Evolutionary conservation across 35 echinoderm and acorn worm genomes (phyloP), one percentile per base, ranked within the genome.

Genomic region (Heliocidaris erythrogramma): DNA sequence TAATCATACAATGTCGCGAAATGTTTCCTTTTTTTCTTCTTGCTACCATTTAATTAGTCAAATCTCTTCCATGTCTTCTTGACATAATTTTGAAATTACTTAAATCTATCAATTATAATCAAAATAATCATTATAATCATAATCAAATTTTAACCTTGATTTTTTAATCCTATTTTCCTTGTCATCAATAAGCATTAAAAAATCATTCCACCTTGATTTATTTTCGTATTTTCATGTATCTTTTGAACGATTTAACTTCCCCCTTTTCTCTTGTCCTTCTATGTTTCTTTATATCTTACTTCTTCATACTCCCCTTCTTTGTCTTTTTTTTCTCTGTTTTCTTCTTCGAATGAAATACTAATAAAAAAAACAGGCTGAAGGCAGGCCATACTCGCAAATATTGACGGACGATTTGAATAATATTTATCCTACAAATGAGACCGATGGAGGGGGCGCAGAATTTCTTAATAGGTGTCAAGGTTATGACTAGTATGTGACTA

Each of bases 381-480:
- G 65, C 65, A n/a, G 65, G 18, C 65, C 65, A 27, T 78, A 78
- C 65, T n/a, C 65, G 18, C 65, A 78, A 42, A 78, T 78, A 21
- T 78, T 78, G 65, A 78, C 21, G 27, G 21, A 78, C 65, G 27
- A 27, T 78, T 27, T 78, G 65, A 78, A 78, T 78, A 78, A 78
- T 78, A 78, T 78, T 78, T 78, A 78, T 78, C 27, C 65, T 78
- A 78, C 65, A 78, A 78, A 78, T 78, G 65, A 78, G 18, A 78
- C 18, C 14, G 8, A 27, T 78, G 27, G 65, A n/a, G 27, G 18
- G 65, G 65, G 65, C 65, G 17, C 7, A 78, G 5, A 78, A 10
- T 27, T 78, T 27, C 27, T 27, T 0, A 78, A 27, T 78, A 78
- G 5, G 65, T 7, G 3, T 78, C 17, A 78, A 24, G 24, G 61